Evolutionary conservation across 2,113 vertebrate genomes (phyloP).

Genomic region (Entelurus aequoreus): DNA sequence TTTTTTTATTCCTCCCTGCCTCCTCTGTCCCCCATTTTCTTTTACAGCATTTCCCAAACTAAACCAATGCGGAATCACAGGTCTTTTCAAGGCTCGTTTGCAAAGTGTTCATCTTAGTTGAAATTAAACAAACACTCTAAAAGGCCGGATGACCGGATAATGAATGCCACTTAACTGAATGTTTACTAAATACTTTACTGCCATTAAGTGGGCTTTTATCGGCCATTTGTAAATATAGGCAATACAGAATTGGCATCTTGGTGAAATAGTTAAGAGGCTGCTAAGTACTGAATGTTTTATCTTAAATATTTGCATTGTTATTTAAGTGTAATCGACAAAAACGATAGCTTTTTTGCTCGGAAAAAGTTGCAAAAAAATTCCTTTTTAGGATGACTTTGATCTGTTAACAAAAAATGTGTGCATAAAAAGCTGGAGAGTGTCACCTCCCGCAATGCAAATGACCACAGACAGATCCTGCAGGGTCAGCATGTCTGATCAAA

Average conservation of each 20-base stretch:
- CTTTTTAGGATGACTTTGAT: too few species aligned
- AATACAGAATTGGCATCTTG: not conserved
- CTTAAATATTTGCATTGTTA: too few species aligned
- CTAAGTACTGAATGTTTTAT: not conserved
- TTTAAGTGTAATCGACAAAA: too few species aligned
- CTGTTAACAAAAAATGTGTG: not conserved
- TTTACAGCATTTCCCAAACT: not conserved
- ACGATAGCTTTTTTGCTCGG: too few species aligned
- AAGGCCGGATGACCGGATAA: not conserved
- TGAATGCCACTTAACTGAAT: not conserved
- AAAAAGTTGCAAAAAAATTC: too few species aligned
- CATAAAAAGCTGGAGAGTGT: constrained; percentile 8
- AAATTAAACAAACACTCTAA: not conserved
- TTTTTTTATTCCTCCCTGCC: not conserved
- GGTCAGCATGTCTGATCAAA: constrained; percentile 50
- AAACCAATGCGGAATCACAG: not conserved
- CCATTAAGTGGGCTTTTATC: not conserved
- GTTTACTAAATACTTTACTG: not conserved
- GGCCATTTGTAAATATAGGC: not conserved
- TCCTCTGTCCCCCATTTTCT: not conserved
- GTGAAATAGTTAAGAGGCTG: not conserved
- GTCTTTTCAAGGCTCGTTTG: not conserved
- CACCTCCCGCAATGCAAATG: constrained; percentile 21
- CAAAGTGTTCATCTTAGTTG: not conserved
- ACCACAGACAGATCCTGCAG: not conserved